phyloP scores from a whole-genome alignment of 1,140 invertebrate species.

The Leptinotarsa texana region DNA sequence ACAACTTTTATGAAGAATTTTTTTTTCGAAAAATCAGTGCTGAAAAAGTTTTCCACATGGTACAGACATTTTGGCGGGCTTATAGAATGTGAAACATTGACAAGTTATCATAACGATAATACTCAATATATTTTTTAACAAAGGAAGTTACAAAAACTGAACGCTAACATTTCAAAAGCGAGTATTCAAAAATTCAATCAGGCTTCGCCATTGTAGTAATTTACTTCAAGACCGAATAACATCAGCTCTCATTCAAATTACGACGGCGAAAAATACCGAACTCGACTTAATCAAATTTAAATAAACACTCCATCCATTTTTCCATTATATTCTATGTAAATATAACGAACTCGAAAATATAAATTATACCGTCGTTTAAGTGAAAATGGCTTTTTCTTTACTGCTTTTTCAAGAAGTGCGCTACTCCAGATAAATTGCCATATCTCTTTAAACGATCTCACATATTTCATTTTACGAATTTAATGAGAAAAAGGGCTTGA shows the following conservation, averaged over 20 bases:
- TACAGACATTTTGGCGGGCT: too few species aligned
- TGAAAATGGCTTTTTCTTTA: neutral
- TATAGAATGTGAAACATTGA: too few species aligned
- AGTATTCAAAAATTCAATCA: too few species aligned
- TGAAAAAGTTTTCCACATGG: too few species aligned
- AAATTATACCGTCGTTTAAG: slow-evolving; percentile 6
- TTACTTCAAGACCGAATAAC: neutral
- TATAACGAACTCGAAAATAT: slow-evolving; percentile 1
- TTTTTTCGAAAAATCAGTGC: too few species aligned
- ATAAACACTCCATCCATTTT: slow-evolving; percentile 6
- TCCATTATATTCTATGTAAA: neutral
- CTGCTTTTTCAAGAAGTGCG: neutral
- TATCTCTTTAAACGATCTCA: slow-evolving; percentile 1
- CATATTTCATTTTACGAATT: neutral
- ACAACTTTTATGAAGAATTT: too few species aligned
- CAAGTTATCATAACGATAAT: too few species aligned
- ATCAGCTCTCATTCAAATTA: neutral
- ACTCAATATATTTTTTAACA: too few species aligned
- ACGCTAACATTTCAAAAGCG: too few species aligned
- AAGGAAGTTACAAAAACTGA: too few species aligned
- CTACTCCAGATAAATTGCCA: slow-evolving; percentile 8
- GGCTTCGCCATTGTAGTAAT: too few species aligned
- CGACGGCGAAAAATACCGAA: slow-evolving; percentile 1
- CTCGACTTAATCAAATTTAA: slow-evolving; percentile 1
- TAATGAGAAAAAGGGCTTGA: neutral